Evolutionary conservation across 2,888 invertebrate species (phyloP), one percentile per base, ranked within the genome.

Genomic region (Athetis lepigone): DNA sequence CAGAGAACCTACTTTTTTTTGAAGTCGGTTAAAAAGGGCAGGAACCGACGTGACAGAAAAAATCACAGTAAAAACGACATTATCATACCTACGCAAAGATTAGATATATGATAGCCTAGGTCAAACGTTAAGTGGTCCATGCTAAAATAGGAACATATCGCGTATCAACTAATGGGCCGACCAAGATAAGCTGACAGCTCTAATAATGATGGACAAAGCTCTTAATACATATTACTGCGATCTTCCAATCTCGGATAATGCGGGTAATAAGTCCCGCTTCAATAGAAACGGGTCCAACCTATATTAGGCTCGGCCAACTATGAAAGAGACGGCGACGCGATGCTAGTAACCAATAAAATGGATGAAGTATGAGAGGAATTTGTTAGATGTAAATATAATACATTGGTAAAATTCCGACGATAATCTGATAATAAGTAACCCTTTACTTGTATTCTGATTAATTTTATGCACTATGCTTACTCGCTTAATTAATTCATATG

Each of bases 91-190:
- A 33, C 13, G 33, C 4, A 51, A 52, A 66, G 25, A 69, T 49
- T 58, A 52, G 56, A 68, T 62, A 77, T 60, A 60, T 70, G 57
- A 80, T 72, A 73, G 60, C 46, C 46, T 46, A 78, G 76, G 79
- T 76, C 74, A 66, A 42, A 70, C 54, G 55, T 71, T 77, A 73
- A 79, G 80, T 77, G 75, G 62, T 65, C 18, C 57, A 74, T 77
- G 63, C 68, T 72, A 77, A 80, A 81, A 80, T 77, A 76, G 65
- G 69, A 70, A 68, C 72, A 78, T 82, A 77, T 85, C 82, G 75
- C 72, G 79, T 87, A 81, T 80, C 81, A 43, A 43, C 80, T 88
- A 88, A 87, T 88, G 86, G 84, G 79, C 61, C 59, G 66, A 43
- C 49, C 71, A 57, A 72, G 80, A 82, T 85, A 80, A 80, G 61